phyloP scores from a whole-genome alignment of 2,888 invertebrate genomes.

The Mythimna loreyi region DNA sequence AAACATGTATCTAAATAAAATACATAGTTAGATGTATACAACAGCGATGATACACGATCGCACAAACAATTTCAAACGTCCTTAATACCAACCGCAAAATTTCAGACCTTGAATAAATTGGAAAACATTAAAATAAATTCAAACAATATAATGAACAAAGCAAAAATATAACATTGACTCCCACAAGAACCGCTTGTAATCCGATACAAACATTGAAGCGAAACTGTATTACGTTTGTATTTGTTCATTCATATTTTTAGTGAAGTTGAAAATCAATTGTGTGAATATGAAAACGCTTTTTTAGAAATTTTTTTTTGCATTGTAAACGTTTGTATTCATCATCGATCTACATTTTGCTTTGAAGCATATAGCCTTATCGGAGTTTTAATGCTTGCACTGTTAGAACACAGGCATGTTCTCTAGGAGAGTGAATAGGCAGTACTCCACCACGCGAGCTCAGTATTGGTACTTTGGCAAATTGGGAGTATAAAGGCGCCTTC shows the following conservation, averaged over 20 bases:
- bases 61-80: not conserved
- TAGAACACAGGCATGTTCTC: too few species aligned
- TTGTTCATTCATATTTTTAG: slow-evolving; percentile 30
- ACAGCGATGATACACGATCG: slow-evolving; percentile 5
- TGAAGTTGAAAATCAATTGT: not conserved
- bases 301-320: not conserved
- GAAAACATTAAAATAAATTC: slow-evolving; percentile 48
- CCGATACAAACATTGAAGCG: slow-evolving; percentile 6
- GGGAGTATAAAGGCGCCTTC: too few species aligned
- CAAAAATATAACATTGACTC: slow-evolving; percentile 40
- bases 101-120: slow-evolving; percentile 22
- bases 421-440: too few species aligned
- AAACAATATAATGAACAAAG: slow-evolving; percentile 18
- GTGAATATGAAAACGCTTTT: not conserved
- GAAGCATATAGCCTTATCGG: too few species aligned
- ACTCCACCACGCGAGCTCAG: too few species aligned
- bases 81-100: slow-evolving; percentile 18
- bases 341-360: not conserved
- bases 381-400: too few species aligned
- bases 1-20: not conserved
- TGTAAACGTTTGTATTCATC: not conserved
- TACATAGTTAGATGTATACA: not conserved
- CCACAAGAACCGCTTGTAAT: slow-evolving; percentile 23
- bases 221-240: slow-evolving; percentile 12
- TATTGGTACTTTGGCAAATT: too few species aligned